A percentile compares a stretch with the other conserved stretches of the same genome.
Evolutionary conservation across 2,888 invertebrate genomes (phyloP).

Genomic region (Hirtodrosophila trivittata): DNA sequence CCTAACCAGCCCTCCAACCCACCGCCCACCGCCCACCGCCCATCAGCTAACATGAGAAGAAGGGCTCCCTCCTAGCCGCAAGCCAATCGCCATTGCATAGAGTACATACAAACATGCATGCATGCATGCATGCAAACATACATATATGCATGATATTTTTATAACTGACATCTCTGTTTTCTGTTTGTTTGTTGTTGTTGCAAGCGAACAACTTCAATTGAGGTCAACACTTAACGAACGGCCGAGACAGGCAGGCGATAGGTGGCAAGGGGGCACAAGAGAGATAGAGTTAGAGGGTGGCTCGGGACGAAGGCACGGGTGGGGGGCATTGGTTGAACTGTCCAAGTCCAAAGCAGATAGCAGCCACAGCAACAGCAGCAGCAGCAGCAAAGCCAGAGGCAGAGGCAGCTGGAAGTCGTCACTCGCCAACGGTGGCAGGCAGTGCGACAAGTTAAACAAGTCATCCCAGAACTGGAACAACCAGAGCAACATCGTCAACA

Average conservation of each 20-base stretch:
- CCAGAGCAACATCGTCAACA: slow-evolving; percentile 38
- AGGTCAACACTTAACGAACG: slow-evolving; percentile 67
- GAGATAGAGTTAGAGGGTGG: slow-evolving; percentile 3
- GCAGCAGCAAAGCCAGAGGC: slow-evolving; percentile 12
- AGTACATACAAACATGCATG: slow-evolving; percentile 11
- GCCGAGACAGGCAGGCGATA: slow-evolving; percentile 29
- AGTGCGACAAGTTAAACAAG: slow-evolving; percentile 73
- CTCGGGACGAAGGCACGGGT: not conserved
- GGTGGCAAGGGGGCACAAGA: slow-evolving; percentile 1
- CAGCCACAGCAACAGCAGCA: slow-evolving; percentile 26
- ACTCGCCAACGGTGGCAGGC: slow-evolving; percentile 8
- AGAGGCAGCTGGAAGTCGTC: slow-evolving; percentile 35
- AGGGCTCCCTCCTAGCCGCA: slow-evolving; percentile 11
- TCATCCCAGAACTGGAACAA: slow-evolving; percentile 75
- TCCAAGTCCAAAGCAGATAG: slow-evolving; percentile 47
- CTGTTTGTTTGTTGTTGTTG: slow-evolving; percentile 26
- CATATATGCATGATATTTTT: slow-evolving; percentile 50
- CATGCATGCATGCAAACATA: slow-evolving; percentile 12
- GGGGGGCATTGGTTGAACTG: not conserved
- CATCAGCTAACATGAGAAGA: no score
- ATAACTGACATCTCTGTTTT: slow-evolving; percentile 51
- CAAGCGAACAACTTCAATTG: slow-evolving; percentile 65
- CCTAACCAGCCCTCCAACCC: not conserved
- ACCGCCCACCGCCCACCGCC: not conserved
- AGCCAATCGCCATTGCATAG: slow-evolving; percentile 24